Evolutionary conservation across 2,113 vertebrate genomes (phyloP).

Genomic region (Amia ocellicauda): DNA sequence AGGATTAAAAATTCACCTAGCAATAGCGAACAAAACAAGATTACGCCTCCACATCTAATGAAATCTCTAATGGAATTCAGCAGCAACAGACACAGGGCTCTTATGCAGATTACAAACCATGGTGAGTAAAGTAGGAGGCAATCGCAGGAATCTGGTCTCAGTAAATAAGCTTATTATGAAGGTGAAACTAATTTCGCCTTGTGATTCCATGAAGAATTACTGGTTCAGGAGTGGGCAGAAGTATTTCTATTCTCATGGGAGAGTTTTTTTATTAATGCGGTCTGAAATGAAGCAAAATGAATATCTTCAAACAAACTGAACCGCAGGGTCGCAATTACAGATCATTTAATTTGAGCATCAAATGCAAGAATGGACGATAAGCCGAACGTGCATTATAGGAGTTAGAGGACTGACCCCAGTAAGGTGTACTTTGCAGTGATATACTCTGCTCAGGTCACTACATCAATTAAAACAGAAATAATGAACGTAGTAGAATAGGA

Average conservation of each 20-base stretch:
- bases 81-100: conserved; percentile 7
- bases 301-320: conserved; percentile 12
- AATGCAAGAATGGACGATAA: neutral
- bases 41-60: conserved; percentile 21
- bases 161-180: conserved; percentile 23
- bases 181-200: conserved; percentile 27
- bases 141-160: conserved; percentile 10
- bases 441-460: too few relatives aligned
- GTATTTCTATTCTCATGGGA: conserved; percentile 1
- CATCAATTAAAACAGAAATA: too few relatives aligned
- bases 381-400: neutral
- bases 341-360: neutral
- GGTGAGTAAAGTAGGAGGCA: conserved; percentile 8
- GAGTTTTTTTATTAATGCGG: conserved; percentile 16
- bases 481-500: too few relatives aligned
- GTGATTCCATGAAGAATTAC: conserved; percentile 25
- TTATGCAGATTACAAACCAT: conserved; percentile 20
- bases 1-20: conserved; percentile 3
- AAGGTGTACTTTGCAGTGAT: neutral
- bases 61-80: conserved; percentile 12
- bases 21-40: conserved; percentile 13
- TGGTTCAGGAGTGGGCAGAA: neutral
- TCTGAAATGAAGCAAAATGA: conserved; percentile 21
- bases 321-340: neutral
- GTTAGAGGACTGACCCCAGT: neutral